Percentiles rank a stretch among this genome's conserved stretches.
Conservation (phyloP, 2,797 vertebrate species). For the Taenioides sp. region DNA sequence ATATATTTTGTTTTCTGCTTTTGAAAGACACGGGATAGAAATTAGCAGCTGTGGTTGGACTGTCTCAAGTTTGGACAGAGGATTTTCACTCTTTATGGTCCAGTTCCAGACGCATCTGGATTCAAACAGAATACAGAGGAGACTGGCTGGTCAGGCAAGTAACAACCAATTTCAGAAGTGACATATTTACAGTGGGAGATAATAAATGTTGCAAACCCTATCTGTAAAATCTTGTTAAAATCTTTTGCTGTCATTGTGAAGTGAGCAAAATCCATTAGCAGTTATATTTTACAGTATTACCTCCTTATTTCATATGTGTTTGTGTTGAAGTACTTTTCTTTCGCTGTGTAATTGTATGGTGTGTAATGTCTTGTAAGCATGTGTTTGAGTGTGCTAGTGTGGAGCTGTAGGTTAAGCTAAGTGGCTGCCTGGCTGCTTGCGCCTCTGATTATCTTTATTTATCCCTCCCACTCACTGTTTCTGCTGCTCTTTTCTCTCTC, state of each 20-base stretch:
- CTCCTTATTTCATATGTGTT: constrained; percentile 2
- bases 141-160: too few species aligned
- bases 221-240: not conserved
- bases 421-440: constrained; percentile 58
- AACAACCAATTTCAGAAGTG: not conserved
- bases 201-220: too few species aligned
- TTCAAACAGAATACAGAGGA: too few species aligned
- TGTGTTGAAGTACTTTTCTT: constrained; percentile 18
- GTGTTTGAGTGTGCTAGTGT: constrained; percentile 32
- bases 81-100: too few species aligned
- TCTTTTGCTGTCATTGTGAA: not conserved
- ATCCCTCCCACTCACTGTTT: constrained; percentile 46
- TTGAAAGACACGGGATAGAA: too few species aligned
- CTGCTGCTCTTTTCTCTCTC: constrained; percentile 9
- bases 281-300: not conserved
- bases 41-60: too few species aligned
- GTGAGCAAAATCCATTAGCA: not conserved
- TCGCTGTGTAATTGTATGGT: constrained; percentile 21
- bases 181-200: not conserved
- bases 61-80: too few species aligned
- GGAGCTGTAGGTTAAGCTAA: constrained; percentile 59
- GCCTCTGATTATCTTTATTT: constrained; percentile 70
- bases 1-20: too few species aligned
- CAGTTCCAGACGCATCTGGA: too few species aligned
- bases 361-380: constrained; percentile 37